Evolutionary conservation across 1,140 invertebrate genomes (phyloP), one percentile per base, ranked within the genome.

Genomic region (Microplitis demolitor): DNA sequence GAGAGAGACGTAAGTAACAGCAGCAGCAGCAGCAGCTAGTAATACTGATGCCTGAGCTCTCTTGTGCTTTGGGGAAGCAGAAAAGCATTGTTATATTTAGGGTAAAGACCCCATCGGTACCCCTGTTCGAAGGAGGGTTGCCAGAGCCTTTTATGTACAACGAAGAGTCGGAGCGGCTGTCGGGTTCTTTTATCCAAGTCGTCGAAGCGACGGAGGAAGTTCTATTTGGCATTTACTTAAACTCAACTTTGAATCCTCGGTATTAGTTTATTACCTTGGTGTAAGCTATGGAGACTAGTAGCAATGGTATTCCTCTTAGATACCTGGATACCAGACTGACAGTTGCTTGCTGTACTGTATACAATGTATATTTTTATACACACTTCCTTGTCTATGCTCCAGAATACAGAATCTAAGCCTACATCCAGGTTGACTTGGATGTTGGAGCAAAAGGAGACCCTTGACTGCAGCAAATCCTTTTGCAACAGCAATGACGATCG

Each of bases 171-270:
- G 39, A 75, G 73, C 76, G 73, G 75, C 74, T 70, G 68, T 68
- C 64, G 72, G 76, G 39, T 68, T 76, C 79, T 78, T 80, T 81
- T 81, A 76, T 81, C 77, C 72, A 72, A 61, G 24, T 73, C 74
- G 79, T 76, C 76, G 76, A 77, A 79, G 72, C 76, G 74, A 76
- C 66, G 66, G 34, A 75, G 73, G 75, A 71, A 66, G 63, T 74
- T 54, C 39, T 67, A 67, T 63, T 68, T 71, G 64, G 58, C 60
- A 67, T 60, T 24, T 16, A 50, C 37, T 62, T 13, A 35, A 31
- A 34, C 66, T 50, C 66, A 67, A 34, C 13, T 53, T 67, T 51
- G 37, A 24, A 66, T 50, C 14, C 6, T 33, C 60, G n/a, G 4
- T 13, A 54, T n/a, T 13, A 16, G 53, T 16, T 16, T 54, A n/a